Evolutionary conservation across 2,888 invertebrate genomes (phyloP).

Genomic region (Mythimna impura): DNA sequence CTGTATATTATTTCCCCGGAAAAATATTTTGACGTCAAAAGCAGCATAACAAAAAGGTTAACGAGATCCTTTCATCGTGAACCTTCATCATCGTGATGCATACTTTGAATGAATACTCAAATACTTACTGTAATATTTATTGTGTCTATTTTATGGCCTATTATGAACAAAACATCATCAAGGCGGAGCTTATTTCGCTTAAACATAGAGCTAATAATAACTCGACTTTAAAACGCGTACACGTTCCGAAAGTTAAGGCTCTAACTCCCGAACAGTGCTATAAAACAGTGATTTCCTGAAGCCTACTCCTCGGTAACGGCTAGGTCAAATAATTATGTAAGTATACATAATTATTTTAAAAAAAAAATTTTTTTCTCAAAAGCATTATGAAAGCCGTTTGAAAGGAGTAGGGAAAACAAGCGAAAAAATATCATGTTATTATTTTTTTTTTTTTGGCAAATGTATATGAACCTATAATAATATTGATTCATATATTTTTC

Average conservation of each 20-base stretch:
- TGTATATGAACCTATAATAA: too few species aligned
- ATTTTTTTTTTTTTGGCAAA: too few species aligned
- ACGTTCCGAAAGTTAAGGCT: constrained; percentile 12
- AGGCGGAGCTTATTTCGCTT: constrained; percentile 31
- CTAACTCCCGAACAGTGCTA: too few species aligned
- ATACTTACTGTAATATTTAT: constrained; percentile 67
- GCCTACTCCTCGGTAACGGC: too few species aligned
- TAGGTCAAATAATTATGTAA: too few species aligned
- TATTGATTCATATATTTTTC: too few species aligned
- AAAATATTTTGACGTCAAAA: constrained; percentile 75
- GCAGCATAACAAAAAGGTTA: constrained; percentile 82
- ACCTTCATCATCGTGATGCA: constrained; percentile 80
- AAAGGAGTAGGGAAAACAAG: too few species aligned
- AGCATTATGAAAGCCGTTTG: too few species aligned
- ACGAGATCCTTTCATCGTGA: constrained; percentile 82
- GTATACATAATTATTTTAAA: too few species aligned
- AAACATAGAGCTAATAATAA: constrained; percentile 37
- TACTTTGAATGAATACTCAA: constrained; percentile 83
- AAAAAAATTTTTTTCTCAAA: too few species aligned
- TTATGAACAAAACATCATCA: constrained; percentile 37
- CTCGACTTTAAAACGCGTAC: constrained; percentile 34
- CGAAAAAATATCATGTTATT: too few species aligned
- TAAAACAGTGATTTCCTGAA: too few species aligned
- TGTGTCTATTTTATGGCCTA: constrained; percentile 51
- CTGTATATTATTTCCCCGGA: constrained; percentile 56